These are phyloP conservation scores for Dioctria linearis DNA, from an alignment of 2,888 invertebrate species.

Conservation along the genomic window DNA sequence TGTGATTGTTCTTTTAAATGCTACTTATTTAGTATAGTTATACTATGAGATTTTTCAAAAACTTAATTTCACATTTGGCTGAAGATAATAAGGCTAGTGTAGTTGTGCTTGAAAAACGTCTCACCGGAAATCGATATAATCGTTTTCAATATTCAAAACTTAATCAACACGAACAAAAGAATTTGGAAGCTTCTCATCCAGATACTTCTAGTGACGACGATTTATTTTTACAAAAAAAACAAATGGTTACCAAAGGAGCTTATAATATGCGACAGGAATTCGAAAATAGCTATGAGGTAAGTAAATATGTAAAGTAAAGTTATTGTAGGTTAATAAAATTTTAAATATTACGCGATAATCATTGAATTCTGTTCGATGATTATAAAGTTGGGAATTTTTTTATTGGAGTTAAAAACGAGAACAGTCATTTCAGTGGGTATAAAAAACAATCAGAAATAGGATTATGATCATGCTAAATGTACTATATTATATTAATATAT, in stretches of 20 bases:
- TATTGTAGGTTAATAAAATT: no score
- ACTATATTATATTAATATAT: no score
- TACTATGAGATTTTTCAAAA: constrained; percentile 19
- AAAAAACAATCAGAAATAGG: no score
- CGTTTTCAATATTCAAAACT: not conserved
- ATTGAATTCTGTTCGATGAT: no score
- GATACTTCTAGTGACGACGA: constrained; percentile 38
- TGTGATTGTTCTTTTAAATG: no score
- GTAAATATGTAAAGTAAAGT: not conserved
- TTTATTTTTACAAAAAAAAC: constrained; percentile 1
- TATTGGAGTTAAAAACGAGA: no score
- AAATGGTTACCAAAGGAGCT: constrained; percentile 48
- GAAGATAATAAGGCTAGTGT: not conserved
- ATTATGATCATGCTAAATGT: no score
- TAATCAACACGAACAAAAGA: not conserved
- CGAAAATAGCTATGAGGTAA: constrained; percentile 56
- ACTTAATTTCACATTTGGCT: not conserved
- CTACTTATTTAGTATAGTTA: not conserved
- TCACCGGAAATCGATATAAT: not conserved
- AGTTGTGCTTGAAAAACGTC: not conserved
- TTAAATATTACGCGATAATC: no score
- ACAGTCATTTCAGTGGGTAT: no score
- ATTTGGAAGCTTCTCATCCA: no score
- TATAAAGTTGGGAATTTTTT: no score
- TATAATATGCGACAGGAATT: constrained; percentile 57